phyloP scores from a whole-genome alignment of 30 jellyfish, hydroid and myxozoan species.

The Hydractinia echinata region DNA sequence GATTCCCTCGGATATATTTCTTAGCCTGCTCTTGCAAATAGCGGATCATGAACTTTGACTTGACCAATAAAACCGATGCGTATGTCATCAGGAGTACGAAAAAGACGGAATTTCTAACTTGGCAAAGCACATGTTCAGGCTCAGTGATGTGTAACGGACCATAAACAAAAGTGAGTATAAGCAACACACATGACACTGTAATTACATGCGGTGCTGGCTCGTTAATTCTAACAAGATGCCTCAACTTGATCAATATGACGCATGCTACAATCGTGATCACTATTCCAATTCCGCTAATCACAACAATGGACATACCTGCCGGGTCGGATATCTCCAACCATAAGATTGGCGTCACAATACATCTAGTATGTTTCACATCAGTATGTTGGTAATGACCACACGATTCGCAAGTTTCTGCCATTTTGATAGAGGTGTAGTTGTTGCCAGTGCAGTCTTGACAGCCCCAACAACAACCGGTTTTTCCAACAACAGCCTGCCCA shows the following conservation, averaged over 20 bases:
- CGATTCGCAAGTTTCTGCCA: slow-evolving; percentile 28
- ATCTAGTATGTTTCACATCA: slow-evolving; percentile 25
- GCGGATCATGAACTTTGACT: slow-evolving; percentile 28
- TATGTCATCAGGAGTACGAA: slow-evolving; percentile 42
- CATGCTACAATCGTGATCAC: slow-evolving; percentile 13
- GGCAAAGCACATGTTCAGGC: slow-evolving; percentile 53
- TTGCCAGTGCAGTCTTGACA: slow-evolving; percentile 55
- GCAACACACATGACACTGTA: slow-evolving; percentile 23
- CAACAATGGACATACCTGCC: slow-evolving; percentile 56
- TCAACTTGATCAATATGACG: slow-evolving; percentile 25
- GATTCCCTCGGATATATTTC: slow-evolving; percentile 12
- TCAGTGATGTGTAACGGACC: slow-evolving; percentile 52
- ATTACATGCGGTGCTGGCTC: slow-evolving; percentile 53
- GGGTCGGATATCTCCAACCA: slow-evolving; percentile 35
- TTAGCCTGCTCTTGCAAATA: slow-evolving; percentile 17
- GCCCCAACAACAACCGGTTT: slow-evolving; percentile 76
- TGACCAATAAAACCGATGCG: slow-evolving; percentile 41
- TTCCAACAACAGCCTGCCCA: slow-evolving; percentile 61
- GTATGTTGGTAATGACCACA: slow-evolving; percentile 64
- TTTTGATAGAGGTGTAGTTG: slow-evolving; percentile 14
- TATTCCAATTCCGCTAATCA: slow-evolving; percentile 49
- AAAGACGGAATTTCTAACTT: slow-evolving; percentile 46
- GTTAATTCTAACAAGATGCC: slow-evolving; percentile 31
- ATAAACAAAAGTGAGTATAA: slow-evolving; percentile 48
- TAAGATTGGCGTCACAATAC: slow-evolving; percentile 56